Evolutionary conservation across 2,797 vertebrate species (phyloP), one percentile per base, ranked within the genome.

Genomic region (Typhlichthys eigenmanni): DNA sequence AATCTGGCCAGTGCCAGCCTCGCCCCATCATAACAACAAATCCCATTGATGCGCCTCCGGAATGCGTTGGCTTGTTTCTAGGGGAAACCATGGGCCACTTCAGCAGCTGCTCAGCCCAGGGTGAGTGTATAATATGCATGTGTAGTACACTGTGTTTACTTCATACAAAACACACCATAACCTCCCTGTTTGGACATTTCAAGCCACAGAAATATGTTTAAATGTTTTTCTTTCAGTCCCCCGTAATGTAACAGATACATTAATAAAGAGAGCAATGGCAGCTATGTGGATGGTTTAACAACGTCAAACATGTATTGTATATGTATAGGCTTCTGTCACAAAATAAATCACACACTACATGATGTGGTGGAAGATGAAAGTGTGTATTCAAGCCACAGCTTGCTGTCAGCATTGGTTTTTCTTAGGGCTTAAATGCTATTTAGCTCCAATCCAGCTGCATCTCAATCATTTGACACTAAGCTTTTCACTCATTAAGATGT

Each of bases 401-500:
- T 74, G 75, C 79, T 78, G 69, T 78, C 67, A 56, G 69, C 59
- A 55, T 53, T 66, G 68, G 69, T 76, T 79, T 60, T 79, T 79
- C 64, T 63, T 17, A 59, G 61, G 72, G 66, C 68, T 86, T 83
- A 79, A 80, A 83, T 74, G 74, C 76, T 61, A 72, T 87, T 84
- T 76, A 83, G 70, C 58, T 55, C 50, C 80, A 82, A 87, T 85
- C 81, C 79, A 68, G 75, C 83, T 79, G 79, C 76, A 85, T 85
- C 83, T 87, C 76, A 70, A 75, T 83, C 82, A 85, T 85, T 78
- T 78, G 73, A 86, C 83, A 73, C 74, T 72, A 77, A 83, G 78
- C 78, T 75, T 87, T 80, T 84, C 81, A 78, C 79, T 89, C 86
- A 90, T 89, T 87, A 88, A 85, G 84, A 87, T 70, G 77, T 88